Conservation (phyloP, 2,113 vertebrate species). For the Strigops habroptila region DNA sequence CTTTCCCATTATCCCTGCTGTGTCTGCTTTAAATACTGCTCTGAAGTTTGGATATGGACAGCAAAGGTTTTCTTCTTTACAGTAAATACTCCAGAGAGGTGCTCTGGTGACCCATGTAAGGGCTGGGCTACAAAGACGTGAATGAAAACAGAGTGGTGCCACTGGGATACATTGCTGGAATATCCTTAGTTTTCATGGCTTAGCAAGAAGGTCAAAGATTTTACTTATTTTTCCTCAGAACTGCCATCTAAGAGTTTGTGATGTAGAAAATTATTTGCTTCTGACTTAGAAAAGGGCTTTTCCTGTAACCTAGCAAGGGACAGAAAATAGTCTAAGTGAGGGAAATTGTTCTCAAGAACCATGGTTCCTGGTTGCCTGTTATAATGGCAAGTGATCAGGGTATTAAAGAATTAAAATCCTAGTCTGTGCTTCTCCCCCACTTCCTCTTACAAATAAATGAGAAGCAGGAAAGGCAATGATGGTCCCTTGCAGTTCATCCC, state of each 20-base stretch:
- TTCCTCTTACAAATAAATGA: background rate
- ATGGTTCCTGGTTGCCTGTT: background rate
- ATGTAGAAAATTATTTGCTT: background rate
- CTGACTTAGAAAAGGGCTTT: background rate
- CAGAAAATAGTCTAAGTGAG: background rate
- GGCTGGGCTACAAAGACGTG: background rate
- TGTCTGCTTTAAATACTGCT: background rate
- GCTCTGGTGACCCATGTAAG: background rate
- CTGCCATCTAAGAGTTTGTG: background rate
- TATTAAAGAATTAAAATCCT: background rate
- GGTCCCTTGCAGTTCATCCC: background rate
- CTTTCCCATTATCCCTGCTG: background rate
- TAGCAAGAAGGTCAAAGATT: background rate
- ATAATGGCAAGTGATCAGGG: background rate
- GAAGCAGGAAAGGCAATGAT: background rate
- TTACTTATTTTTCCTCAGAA: background rate
- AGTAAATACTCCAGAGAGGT: background rate
- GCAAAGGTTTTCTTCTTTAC: background rate
- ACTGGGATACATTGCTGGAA: background rate
- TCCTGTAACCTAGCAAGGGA: background rate
- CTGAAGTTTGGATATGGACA: background rate
- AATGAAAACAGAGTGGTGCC: background rate
- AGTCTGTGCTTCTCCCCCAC: background rate
- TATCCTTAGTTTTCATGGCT: background rate
- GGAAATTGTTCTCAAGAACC: background rate